phyloP scores from a whole-genome alignment of 2,797 vertebrate genomes.

The Phataginus tetradactyla region DNA sequence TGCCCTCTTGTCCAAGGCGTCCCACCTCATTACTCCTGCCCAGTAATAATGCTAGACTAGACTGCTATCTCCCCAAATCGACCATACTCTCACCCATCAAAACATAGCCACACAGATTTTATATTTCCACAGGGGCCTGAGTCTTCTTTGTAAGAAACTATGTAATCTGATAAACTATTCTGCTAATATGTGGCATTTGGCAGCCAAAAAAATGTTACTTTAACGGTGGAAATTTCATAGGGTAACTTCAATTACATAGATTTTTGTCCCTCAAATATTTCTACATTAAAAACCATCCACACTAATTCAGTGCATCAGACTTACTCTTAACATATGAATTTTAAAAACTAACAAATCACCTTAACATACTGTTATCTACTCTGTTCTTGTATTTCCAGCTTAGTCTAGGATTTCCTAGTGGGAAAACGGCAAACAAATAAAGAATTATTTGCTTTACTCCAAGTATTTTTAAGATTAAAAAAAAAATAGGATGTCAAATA shows the following conservation, averaged over 20 bases:
- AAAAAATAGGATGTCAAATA: slow-evolving; percentile 46
- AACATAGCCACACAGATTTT: not conserved
- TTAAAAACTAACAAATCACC: not conserved
- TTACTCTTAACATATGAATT: not conserved
- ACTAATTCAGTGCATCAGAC: not conserved
- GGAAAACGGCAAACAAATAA: slow-evolving; percentile 11
- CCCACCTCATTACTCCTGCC: not conserved
- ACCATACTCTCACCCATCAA: not conserved
- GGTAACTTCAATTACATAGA: slow-evolving; percentile 15
- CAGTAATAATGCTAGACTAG: not conserved
- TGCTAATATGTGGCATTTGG: not conserved
- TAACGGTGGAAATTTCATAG: slow-evolving; percentile 8
- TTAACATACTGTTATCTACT: slow-evolving; percentile 28
- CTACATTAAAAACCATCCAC: not conserved
- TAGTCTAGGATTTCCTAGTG: not conserved
- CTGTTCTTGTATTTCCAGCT: not conserved
- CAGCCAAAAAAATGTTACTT: slow-evolving; percentile 40
- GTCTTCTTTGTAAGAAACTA: slow-evolving; percentile 13
- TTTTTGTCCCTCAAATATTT: not conserved
- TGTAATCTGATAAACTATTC: slow-evolving; percentile 34
- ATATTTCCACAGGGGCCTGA: not conserved
- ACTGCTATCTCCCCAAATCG: slow-evolving; percentile 14
- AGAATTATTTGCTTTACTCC: not conserved
- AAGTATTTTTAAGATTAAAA: slow-evolving; percentile 39
- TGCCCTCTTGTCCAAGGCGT: not conserved